phyloP scores from a whole-genome alignment of 92 coral and sea anemone genomes.

The Siderastrea siderea region DNA sequence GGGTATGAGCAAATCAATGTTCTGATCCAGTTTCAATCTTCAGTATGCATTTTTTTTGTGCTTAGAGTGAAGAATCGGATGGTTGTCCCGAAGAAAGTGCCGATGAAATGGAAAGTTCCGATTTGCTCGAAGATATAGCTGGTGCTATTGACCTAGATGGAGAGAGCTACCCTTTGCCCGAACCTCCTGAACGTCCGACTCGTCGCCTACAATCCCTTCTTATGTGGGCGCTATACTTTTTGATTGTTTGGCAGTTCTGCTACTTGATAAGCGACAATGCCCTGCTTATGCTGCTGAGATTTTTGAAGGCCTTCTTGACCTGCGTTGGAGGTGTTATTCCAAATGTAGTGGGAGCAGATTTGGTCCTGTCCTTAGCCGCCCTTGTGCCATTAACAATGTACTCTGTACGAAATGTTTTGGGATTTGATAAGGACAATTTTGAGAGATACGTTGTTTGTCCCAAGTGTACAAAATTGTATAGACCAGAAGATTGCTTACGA shows the following conservation, averaged over 20 bases:
- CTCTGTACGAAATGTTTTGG: slow-evolving; percentile 31
- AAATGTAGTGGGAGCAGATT: slow-evolving; percentile 20
- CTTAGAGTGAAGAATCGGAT: slow-evolving; percentile 9
- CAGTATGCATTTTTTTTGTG: not conserved
- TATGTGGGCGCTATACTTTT: slow-evolving; percentile 27
- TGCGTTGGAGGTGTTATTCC: slow-evolving; percentile 1
- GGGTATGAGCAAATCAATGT: not conserved
- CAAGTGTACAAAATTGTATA: slow-evolving; percentile 56
- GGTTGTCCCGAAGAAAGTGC: not conserved
- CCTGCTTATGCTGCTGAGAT: slow-evolving; percentile 27
- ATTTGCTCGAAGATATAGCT: slow-evolving; percentile 8
- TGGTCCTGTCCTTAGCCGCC: slow-evolving; percentile 13
- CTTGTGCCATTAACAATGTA: slow-evolving; percentile 3
- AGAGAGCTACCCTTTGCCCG: slow-evolving; percentile 3
- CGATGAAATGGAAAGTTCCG: slow-evolving; percentile 23
- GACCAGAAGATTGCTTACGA: slow-evolving; percentile 20
- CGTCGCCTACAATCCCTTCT: slow-evolving; percentile 6
- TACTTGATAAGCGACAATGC: slow-evolving; percentile 28
- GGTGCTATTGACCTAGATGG: slow-evolving; percentile 26
- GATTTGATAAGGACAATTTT: slow-evolving; percentile 63
- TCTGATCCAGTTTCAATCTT: not conserved
- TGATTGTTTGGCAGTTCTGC: slow-evolving; percentile 30
- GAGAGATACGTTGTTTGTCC: slow-evolving; percentile 67
- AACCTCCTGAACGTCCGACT: slow-evolving; percentile 11
- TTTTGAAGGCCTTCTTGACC: not conserved